A percentile compares a stretch with the other conserved stretches of the same genome.
phyloP scores from a whole-genome alignment of 2,113 vertebrate species.

The Tricholaema leucomelas region DNA sequence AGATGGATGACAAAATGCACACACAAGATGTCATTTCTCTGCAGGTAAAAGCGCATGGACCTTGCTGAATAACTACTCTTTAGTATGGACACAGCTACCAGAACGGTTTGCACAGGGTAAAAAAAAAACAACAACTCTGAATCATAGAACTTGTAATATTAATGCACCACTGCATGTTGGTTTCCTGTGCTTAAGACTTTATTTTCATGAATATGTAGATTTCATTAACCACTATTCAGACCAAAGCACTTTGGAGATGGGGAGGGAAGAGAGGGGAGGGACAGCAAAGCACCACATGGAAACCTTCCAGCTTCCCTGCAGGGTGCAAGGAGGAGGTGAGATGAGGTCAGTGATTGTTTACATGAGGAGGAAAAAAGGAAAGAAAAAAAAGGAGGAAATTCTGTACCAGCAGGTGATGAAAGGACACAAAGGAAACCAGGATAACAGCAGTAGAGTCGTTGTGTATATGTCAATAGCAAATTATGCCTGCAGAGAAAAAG shows the following conservation, averaged over 20 bases:
- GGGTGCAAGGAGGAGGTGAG: background rate
- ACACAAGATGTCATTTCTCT: background rate
- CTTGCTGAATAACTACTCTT: background rate
- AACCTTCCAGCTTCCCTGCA: constrained; percentile 20
- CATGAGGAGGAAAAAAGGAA: background rate
- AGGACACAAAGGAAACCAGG: background rate
- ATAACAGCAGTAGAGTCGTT: background rate
- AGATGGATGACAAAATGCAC: background rate
- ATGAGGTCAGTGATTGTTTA: constrained; percentile 40
- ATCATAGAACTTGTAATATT: background rate
- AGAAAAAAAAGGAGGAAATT: background rate
- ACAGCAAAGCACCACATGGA: background rate
- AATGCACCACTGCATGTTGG: background rate
- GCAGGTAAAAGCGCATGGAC: background rate
- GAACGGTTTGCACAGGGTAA: background rate
- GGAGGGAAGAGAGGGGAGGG: background rate
- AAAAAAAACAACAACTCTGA: background rate
- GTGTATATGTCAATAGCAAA: constrained; percentile 8
- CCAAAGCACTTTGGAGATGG: background rate
- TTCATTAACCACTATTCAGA: constrained; percentile 60
- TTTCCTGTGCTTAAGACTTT: constrained; percentile 33
- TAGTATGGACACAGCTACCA: background rate
- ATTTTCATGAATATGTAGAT: constrained; percentile 58
- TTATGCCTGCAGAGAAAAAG: constrained; percentile 9
- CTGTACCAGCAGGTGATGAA: constrained; percentile 26